Evolutionary conservation across 2,888 invertebrate genomes (phyloP).

Genomic region (Ormyrus thymus): DNA sequence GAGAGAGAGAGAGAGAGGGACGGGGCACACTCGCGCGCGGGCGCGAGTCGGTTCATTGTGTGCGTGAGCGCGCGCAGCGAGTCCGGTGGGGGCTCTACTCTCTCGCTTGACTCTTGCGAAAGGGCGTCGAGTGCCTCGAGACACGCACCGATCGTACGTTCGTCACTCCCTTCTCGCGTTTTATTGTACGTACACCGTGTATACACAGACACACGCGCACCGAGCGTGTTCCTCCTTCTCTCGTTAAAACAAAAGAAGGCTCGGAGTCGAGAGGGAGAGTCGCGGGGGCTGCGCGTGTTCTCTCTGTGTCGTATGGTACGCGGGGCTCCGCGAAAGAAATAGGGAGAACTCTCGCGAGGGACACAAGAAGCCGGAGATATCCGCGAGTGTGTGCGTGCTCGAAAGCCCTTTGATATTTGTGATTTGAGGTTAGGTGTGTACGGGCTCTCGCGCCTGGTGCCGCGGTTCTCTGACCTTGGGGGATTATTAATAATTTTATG

Average conservation of each 20-base stretch:
- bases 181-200: not conserved
- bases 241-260: slow-evolving; percentile 45
- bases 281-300: not conserved
- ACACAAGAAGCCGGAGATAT: not conserved
- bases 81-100: slow-evolving; percentile 14
- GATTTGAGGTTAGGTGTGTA: slow-evolving; percentile 39
- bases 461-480: slow-evolving; percentile 36
- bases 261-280: not conserved
- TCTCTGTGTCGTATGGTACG: not conserved
- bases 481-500: slow-evolving; percentile 27
- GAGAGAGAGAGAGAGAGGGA: slow-evolving; percentile 4
- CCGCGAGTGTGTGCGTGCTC: not conserved
- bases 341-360: not conserved
- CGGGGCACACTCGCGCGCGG: not conserved
- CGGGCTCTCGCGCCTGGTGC: not conserved
- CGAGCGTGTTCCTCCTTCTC: not conserved
- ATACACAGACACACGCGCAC: too few relatives aligned
- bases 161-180: not conserved
- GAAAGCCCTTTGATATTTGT: slow-evolving; percentile 21
- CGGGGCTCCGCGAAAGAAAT: not conserved
- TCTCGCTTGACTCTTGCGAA: slow-evolving; percentile 45
- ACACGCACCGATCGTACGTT: slow-evolving; percentile 17
- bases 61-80: not conserved
- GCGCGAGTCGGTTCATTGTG: slow-evolving; percentile 22
- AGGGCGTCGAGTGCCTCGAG: slow-evolving; percentile 44